These are phyloP conservation scores for Dynastes hyllus DNA, from an alignment of 2,888 invertebrate genomes.

Conservation along the genomic window DNA sequence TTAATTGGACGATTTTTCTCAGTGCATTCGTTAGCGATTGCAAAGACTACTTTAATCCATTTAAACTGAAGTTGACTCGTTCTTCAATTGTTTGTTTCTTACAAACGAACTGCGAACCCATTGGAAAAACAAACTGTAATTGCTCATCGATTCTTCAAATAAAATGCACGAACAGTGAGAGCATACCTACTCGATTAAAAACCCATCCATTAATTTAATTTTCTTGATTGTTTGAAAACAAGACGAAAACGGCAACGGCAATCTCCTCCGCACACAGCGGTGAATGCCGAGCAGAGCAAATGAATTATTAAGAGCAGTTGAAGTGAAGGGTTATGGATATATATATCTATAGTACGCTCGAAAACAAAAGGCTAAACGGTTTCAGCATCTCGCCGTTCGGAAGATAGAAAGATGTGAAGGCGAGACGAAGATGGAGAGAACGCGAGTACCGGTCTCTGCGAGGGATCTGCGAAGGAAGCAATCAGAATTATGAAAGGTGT, in stretches of 20 bases:
- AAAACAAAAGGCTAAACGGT: slow-evolving; percentile 42
- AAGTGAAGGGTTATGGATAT: slow-evolving; percentile 39
- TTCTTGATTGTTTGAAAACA: slow-evolving; percentile 40
- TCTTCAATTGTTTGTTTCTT: too few relatives aligned
- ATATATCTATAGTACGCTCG: slow-evolving; percentile 14
- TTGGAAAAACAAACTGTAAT: not conserved
- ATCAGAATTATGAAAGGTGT: slow-evolving; percentile 61
- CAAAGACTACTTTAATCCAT: too few relatives aligned
- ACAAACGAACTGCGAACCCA: not conserved
- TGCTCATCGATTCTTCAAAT: not conserved
- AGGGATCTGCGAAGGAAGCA: slow-evolving; percentile 56
- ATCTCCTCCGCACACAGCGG: too few relatives aligned
- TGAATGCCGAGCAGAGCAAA: slow-evolving; percentile 1
- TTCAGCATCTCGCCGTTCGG: slow-evolving; percentile 1
- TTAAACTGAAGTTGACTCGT: too few relatives aligned
- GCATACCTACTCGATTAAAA: slow-evolving; percentile 24
- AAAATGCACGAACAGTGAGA: not conserved
- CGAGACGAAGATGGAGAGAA: slow-evolving; percentile 1
- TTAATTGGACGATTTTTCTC: too few relatives aligned
- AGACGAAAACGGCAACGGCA: not conserved
- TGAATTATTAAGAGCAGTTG: slow-evolving; percentile 45
- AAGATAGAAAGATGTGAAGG: slow-evolving; percentile 14
- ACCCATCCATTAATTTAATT: slow-evolving; percentile 46
- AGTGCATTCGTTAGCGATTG: too few relatives aligned
- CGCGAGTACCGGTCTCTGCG: not conserved